Evolutionary conservation across 2,797 vertebrate genomes (phyloP), one percentile per base, ranked within the genome.

Genomic region (Carapus acus): DNA sequence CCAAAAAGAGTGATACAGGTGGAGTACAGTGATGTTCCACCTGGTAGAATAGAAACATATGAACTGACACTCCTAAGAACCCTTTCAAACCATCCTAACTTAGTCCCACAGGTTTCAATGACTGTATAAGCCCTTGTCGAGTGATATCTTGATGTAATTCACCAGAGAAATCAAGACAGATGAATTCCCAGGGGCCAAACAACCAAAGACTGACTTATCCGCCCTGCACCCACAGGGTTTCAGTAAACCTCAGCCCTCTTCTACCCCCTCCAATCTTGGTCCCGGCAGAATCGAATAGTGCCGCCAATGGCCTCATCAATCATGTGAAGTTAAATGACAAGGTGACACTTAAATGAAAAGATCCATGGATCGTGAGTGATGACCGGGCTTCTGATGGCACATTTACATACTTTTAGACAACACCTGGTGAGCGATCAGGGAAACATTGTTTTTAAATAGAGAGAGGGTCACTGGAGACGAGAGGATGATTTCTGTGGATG

Each of bases 301-400:
- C 40, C 21, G 56, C 73, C 68, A 53, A 68, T 65, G 65, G 49
- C 60, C 43, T 60, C 50, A 60, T 81, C 62, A 43, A 63, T 82
- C 74, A 76, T 49, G n/a, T 16, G 27, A 57, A 38, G 49, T 53
- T 63, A 75, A 70, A 45, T 68, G 73, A 72, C 67, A 78, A 67
- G 53, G 29, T 74, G 70, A 76, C 67, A 70, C 54, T 69, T 71
- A 27, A 71, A 75, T 60, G 65, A 59, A 48, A 54, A 7, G 14
- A 67, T 22, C 36, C 13, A 33, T 65, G 46, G 50, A 47, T 58
- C 38, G 54, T 61, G 54, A 62, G 59, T 43, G 54, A 64, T 60
- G 51, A 74, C 50, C 48, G 53, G 69, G 27, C 8, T 29, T 50
- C 33, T 24, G 41, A 50, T 40, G 42, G 44, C 27, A 52, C 17